Base-by-base conservation (phyloP, 53 echinoderm and acorn worm species). In the Patiria pectinifera region DNA sequence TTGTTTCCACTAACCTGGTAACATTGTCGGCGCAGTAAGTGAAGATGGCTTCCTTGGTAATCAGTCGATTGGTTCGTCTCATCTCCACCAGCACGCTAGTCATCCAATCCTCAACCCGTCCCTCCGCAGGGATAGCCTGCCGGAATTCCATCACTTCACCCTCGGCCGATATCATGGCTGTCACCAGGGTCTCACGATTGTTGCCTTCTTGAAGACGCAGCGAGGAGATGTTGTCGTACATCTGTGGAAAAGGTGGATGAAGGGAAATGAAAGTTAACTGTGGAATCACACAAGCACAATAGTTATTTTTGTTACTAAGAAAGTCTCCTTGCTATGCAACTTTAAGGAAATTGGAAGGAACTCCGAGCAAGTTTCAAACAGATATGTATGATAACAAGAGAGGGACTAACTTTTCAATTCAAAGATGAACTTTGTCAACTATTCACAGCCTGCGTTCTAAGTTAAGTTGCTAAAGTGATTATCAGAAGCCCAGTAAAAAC, bases 151-250 rank as follows among this genome's bases (percentile, higher is more conserved):
- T 99, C 93, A 94, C 80, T 83, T 99, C 99, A 19, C 99, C 99
- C 82, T 99, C 99, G 0, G 99, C 99, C 2, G 99, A 99, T 53
- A 97, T 84, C 99, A 99, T 99, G 45, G 99, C 99, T 18, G 85
- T 69, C 48, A 97, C 99, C 22, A 97, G 70, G 2, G 94, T 95
- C 93, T 97, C 97, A 77, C 94, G 92, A 91, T 97, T 99, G 93
- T 95, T 97, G 46, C 99, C 97, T 61, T 99, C 97, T 94, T 97
- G 96, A 79, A 99, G 96, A 48, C 94, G 95, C 84, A 99, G 93
- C 3, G 99, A 94, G 48, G 99, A 63, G 48, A 99, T 99, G 99
- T 99, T 99, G 95, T 99, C 99, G 82, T 92, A 99, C 99, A 99
- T 99, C 99, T 99, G 85, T 2, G 60, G 79, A 6, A 19, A 59